Conservation (phyloP, 1,140 invertebrate genomes). For the Cydia amplana region DNA sequence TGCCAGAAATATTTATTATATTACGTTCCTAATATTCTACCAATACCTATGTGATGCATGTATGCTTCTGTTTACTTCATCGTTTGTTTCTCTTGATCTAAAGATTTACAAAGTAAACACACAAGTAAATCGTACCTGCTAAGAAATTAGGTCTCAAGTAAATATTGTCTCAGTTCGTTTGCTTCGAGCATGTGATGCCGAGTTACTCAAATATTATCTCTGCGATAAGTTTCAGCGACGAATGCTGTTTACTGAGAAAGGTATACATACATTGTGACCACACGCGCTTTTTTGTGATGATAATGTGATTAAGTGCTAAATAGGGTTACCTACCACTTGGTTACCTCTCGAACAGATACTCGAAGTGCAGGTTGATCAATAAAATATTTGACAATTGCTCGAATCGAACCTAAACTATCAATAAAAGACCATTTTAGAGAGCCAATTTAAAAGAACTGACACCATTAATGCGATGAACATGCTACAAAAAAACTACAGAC, state of each 20-base stretch:
- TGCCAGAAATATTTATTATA: no score
- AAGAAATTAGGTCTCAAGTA: conserved; percentile 24
- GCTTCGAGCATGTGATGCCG: conserved; percentile 17
- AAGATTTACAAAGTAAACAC: conserved; percentile 4
- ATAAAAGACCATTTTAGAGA: no score
- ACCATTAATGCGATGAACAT: no score
- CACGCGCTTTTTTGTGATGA: neutral
- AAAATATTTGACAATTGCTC: no score
- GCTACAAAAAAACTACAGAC: no score
- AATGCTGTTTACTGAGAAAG: conserved; percentile 4
- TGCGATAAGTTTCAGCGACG: conserved; percentile 30
- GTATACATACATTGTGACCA: conserved; percentile 8
- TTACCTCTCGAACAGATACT: no score
- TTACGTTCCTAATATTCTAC: no score
- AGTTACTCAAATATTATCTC: conserved; percentile 25
- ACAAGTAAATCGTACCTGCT: conserved; percentile 5
- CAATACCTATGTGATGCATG: no score
- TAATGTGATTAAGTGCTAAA: neutral
- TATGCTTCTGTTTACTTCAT: no score
- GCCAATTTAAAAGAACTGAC: no score
- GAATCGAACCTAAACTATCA: no score
- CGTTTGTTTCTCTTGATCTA: neutral
- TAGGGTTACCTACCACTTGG: neutral
- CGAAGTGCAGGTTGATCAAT: no score
- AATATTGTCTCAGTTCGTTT: conserved; percentile 8